Evolutionary conservation across 2,113 vertebrate genomes (phyloP), one percentile per base, ranked within the genome.

Genomic region (Ictalurus furcatus): DNA sequence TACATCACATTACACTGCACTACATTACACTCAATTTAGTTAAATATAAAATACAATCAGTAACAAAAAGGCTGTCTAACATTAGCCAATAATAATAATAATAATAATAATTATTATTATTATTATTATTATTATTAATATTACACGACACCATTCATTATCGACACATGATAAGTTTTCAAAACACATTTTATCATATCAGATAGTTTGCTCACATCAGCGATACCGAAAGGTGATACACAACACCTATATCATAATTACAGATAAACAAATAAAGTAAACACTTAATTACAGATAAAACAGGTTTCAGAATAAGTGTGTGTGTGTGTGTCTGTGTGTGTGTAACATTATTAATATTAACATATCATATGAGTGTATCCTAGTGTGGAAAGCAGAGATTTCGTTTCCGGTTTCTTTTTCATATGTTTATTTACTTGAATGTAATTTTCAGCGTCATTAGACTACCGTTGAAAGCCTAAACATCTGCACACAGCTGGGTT

Each of bases 101-200:
- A 34, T 34, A 34, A 34, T 34, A 34, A 34, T 34, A 37, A 37
- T 73, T 40, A 37, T 73, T 73, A 73, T 73, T 73, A 56, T 54
- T 80, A 80, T 54, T 80, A 80, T n/a, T 48, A 80, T 54, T 80
- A 80, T 54, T 80, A 80, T 54, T 80, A n/a, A 17, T 80, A 80
- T n/a, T 52, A n/a, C 28, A 23, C 73, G 8, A 44, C 74, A 78
- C 9, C 8, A 4, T 79, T 30, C 52, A 34, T 58, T 81, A 81
- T 58, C n/a, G n/a, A 81, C 58, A 8, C n/a, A 34, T 58, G n/a
- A 81, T 81, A 17, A 81, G 54, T 81, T 81, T 81, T 81, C n/a
- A 21, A 34, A 17, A 54, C 16, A 19, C 17, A 58, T 9, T 30
- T 58, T 34, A 58, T 58, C 79, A 34, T 34, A 34, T 34, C 34